Evolutionary conservation across 2,888 invertebrate genomes (phyloP).

Genomic region (Noctua janthina): DNA sequence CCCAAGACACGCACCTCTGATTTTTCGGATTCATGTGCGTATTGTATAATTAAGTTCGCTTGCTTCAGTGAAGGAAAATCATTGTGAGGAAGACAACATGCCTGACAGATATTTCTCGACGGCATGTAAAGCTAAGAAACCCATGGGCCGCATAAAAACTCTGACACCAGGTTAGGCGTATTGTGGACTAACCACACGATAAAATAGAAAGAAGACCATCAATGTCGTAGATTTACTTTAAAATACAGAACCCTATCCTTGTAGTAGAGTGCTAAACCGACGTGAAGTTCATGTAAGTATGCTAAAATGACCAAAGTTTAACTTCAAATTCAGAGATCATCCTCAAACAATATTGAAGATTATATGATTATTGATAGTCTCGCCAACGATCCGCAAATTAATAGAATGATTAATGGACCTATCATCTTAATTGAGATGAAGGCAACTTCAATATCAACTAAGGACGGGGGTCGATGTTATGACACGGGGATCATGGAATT

Average conservation of each 20-base stretch:
- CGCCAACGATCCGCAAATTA: conserved; percentile 20
- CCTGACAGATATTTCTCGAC: no score
- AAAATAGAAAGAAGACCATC: background rate
- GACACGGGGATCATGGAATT: background rate
- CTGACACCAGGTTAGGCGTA: no score
- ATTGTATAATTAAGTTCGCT: no score
- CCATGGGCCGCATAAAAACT: no score
- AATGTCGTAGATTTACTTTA: background rate
- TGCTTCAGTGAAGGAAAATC: no score
- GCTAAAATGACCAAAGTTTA: background rate
- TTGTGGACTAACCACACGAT: no score
- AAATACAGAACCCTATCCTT: background rate
- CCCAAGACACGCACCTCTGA: no score
- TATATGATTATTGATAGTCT: conserved; percentile 27
- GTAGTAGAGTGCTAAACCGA: background rate
- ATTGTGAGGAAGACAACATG: no score
- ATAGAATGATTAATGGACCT: conserved; percentile 46
- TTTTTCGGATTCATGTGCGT: no score
- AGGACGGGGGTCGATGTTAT: background rate
- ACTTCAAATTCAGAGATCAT: background rate
- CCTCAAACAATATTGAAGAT: conserved; percentile 9
- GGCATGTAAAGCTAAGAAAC: no score
- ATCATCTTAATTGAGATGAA: conserved; percentile 43
- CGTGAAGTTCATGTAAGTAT: background rate
- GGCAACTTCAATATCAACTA: conserved; percentile 25